phyloP scores from a whole-genome alignment of 2,888 invertebrate species.

The Calephelis perditalis region DNA sequence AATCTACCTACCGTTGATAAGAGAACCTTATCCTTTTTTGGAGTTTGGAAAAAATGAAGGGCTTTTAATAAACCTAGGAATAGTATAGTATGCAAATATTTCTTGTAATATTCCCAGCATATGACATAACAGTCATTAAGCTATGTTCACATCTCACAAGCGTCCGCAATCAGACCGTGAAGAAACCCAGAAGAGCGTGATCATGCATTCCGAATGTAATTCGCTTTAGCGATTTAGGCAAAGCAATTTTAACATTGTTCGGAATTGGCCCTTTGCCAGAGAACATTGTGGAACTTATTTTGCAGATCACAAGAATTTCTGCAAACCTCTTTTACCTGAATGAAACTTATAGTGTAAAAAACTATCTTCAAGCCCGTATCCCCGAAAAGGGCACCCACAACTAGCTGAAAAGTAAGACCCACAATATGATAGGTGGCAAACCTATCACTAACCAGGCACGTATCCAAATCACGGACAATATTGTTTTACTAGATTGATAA shows the following conservation, averaged over 20 bases:
- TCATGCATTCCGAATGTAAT: conserved; percentile 13
- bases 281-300: not conserved
- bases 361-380: no score
- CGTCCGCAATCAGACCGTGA: conserved; percentile 1
- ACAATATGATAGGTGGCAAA: no score
- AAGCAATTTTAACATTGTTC: conserved; percentile 14
- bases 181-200: conserved; percentile 1
- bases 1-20: no score
- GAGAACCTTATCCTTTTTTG: no score
- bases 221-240: conserved; percentile 6
- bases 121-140: not conserved
- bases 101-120: not conserved
- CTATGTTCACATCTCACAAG: not conserved
- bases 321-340: not conserved
- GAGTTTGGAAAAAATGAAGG: no score
- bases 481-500: no score
- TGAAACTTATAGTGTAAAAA: no score
- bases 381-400: no score
- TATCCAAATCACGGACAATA: no score
- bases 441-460: no score
- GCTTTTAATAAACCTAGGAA: no score
- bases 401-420: no score
- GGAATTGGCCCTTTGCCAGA: conserved; percentile 1
- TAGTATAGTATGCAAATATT: not conserved
- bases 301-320: conserved; percentile 3